Evolutionary conservation across 2,113 vertebrate genomes (phyloP).

Genomic region (Zingel zingel): DNA sequence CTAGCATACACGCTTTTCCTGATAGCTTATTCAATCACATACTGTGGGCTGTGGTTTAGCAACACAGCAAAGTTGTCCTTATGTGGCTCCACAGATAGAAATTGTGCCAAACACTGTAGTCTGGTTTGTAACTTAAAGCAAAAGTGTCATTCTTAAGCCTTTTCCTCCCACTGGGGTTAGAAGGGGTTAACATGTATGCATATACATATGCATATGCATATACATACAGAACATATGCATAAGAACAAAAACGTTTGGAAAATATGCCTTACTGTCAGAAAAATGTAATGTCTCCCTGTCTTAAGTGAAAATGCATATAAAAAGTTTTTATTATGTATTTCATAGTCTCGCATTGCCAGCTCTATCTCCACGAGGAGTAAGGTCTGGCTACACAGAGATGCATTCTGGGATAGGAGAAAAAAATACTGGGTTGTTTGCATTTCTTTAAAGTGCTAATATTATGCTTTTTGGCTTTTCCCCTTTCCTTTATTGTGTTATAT

Average conservation of each 20-base stretch:
- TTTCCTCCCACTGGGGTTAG: background rate
- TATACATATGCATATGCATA: too few species aligned
- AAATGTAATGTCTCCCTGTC: background rate
- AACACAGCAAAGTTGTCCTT: background rate
- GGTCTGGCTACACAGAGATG: too few species aligned
- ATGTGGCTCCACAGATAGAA: constrained; percentile 10
- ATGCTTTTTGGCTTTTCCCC: too few species aligned
- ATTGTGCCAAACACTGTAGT: background rate
- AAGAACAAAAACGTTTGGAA: background rate
- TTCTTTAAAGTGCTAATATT: too few species aligned
- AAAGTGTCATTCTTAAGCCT: background rate
- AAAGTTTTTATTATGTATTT: too few species aligned
- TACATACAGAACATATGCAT: too few species aligned
- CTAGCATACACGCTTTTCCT: constrained; percentile 20
- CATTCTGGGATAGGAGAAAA: too few species aligned
- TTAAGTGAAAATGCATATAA: background rate
- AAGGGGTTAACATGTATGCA: background rate
- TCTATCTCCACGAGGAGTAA: too few species aligned
- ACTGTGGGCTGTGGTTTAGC: background rate
- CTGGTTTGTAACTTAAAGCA: background rate
- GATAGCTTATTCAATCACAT: constrained; percentile 39
- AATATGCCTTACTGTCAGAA: background rate
- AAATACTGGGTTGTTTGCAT: too few species aligned
- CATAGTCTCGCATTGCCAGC: too few species aligned
- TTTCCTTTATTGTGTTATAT: too few species aligned